Evolutionary conservation across 1,140 invertebrate genomes (phyloP).

Genomic region (Cyclargus thomasi): DNA sequence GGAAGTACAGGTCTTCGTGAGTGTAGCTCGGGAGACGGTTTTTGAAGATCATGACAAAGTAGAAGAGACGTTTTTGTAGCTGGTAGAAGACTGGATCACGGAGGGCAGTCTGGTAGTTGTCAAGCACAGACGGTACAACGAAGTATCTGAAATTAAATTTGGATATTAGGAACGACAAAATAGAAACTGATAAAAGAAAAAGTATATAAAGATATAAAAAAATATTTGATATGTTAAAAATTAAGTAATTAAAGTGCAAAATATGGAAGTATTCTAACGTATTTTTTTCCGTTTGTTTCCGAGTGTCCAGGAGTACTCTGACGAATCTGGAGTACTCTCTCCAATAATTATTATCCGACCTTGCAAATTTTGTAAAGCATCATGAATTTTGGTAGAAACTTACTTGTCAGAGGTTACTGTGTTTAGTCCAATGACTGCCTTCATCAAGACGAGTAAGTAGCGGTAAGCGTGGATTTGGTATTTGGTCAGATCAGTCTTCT

Average conservation of each 20-base stretch:
- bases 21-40: conserved; percentile 77
- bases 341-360: too few species aligned
- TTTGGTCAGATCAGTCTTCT: conserved; percentile 42
- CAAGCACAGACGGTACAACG: conserved; percentile 67
- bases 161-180: not conserved
- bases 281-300: too few species aligned
- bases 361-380: too few species aligned
- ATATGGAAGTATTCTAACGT: too few species aligned
- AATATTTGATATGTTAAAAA: not conserved
- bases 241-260: too few species aligned
- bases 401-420: conserved; percentile 53
- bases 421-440: conserved; percentile 54
- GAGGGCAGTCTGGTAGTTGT: conserved; percentile 76
- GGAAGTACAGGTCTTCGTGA: conserved; percentile 76
- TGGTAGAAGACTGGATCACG: conserved; percentile 81
- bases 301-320: too few species aligned
- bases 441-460: conserved; percentile 58
- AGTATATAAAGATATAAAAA: not conserved
- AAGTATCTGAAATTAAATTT: conserved; percentile 50
- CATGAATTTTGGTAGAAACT: conserved; percentile 22
- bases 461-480: conserved; percentile 50
- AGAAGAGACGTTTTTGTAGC: conserved; percentile 77
- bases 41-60: conserved; percentile 76
- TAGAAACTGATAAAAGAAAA: too few species aligned
- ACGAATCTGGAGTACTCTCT: too few species aligned